Base-by-base conservation (phyloP, 2,888 invertebrate genomes). In the Phengaris arion region DNA sequence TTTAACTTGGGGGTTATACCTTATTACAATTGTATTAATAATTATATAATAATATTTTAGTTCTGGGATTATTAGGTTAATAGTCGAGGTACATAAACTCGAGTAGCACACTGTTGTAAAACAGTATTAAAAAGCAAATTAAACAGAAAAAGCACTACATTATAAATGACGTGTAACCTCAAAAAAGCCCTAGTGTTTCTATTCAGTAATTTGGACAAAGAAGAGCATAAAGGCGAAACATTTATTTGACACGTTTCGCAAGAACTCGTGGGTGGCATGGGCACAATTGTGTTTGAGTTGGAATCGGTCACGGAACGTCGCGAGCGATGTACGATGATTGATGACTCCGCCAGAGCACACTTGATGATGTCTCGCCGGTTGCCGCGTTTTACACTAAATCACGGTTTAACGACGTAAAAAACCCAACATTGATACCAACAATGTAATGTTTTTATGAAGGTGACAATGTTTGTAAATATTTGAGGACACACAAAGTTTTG, bases 221-320 rank as follows among this genome's bases (percentile, higher is more conserved):
- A 74, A 68, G 35, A 22, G 51, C 35, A 72, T 10, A 72, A 70
- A 74, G 72, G 57, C 22, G 68, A 8, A 69, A 75, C 10, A 69
- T 48, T 70, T 57, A 69, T 64, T 55, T 80, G 80, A 81, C 81
- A 81, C 82, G 82, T 79, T 80, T 78, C 79, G 81, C 80, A 78
- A 82, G 84, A 81, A 80, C 80, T 64, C 81, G 89, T 91, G 91
- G 90, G 92, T 92, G 92, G 92, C 84, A 85, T 86, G 81, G 83
- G 83, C 84, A 90, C 91, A 91, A 91, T 90, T 86, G 88, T 93
- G 92, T 93, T 93, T 92, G 90, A 87, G 86, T 87, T 91, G 89
- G 90, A 87, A 92, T 93, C 91, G 91, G 93, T 93, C 92, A 91
- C 88, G 90, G 91, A 91, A 89, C 89, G 89, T 86, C 86, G 82